These are phyloP conservation scores for Plagiodera versicolora DNA, from an alignment of 2,888 invertebrate genomes.

Conservation along the genomic window DNA sequence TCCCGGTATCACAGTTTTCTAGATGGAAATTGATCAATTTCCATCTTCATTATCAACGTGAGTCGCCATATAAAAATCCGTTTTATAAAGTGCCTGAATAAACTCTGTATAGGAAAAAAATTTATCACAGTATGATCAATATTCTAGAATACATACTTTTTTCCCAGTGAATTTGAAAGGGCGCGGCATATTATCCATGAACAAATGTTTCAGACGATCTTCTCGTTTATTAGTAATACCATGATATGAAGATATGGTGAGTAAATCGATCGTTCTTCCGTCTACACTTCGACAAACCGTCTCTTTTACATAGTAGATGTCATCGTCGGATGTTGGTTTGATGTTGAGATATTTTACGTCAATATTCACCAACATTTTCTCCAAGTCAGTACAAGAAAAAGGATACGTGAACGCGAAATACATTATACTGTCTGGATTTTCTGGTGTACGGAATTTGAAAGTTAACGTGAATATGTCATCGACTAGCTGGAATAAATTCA, in stretches of 20 bases:
- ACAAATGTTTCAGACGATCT: conserved; percentile 69
- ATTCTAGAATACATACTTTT: conserved; percentile 60
- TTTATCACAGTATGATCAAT: not conserved
- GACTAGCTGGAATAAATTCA: conserved; percentile 60
- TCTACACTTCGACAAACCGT: conserved; percentile 78
- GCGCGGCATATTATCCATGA: conserved; percentile 70
- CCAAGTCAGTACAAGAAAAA: conserved; percentile 81
- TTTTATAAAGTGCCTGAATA: no score
- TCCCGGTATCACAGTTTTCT: no score
- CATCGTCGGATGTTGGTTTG: conserved; percentile 56
- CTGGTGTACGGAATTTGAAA: conserved; percentile 72
- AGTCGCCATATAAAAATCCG: no score
- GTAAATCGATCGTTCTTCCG: conserved; percentile 74
- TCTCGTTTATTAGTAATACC: conserved; percentile 75
- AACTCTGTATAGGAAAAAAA: no score
- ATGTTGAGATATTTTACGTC: conserved; percentile 64
- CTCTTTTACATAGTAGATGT: conserved; percentile 85
- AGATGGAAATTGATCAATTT: no score
- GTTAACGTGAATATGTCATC: conserved; percentile 75
- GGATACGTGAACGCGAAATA: conserved; percentile 94
- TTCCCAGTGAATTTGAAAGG: conserved; percentile 76
- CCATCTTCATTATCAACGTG: no score
- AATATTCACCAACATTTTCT: conserved; percentile 69
- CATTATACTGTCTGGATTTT: conserved; percentile 70
- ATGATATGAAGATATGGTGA: conserved; percentile 82